A percentile compares a stretch with the other conserved stretches of the same genome.
Evolutionary conservation across 2,888 invertebrate species (phyloP).

Genomic region (Frankliniella intonsa): DNA sequence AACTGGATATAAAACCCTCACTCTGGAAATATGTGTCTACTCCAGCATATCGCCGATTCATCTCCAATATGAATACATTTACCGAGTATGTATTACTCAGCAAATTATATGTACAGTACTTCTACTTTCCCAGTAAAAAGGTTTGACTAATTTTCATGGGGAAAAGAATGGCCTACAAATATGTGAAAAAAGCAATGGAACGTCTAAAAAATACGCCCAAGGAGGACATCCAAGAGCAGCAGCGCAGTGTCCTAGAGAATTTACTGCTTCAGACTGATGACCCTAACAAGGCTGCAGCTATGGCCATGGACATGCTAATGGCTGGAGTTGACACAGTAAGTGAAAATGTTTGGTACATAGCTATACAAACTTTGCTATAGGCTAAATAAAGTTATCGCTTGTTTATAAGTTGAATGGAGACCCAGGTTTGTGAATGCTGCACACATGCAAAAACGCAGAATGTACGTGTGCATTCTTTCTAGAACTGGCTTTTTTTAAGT

Average conservation of each 20-base stretch:
- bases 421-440: too few species aligned
- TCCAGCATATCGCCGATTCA: constrained; percentile 42
- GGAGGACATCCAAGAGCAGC: constrained; percentile 34
- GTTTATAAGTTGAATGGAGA: too few species aligned
- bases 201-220: constrained; percentile 36
- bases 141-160: background rate
- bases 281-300: constrained; percentile 55
- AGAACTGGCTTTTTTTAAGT: background rate
- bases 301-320: constrained; percentile 65
- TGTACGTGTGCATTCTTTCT: background rate
- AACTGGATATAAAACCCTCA: constrained; percentile 44
- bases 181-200: constrained; percentile 30
- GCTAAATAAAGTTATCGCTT: too few species aligned
- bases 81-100: background rate
- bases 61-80: constrained; percentile 43
- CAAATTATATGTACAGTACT: background rate
- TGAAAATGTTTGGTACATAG: constrained; percentile 30
- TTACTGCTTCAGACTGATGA: constrained; percentile 46
- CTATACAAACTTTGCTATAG: background rate
- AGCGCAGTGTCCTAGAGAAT: constrained; percentile 58
- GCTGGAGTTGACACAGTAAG: constrained; percentile 69
- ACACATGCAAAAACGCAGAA: background rate
- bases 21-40: constrained; percentile 44
- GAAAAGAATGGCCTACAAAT: background rate
- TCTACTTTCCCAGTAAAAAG: background rate